A percentile compares a stretch with the other conserved stretches of the same genome.
phyloP scores from a whole-genome alignment of 2,113 vertebrate genomes.

The Porphyrio hochstetteri region DNA sequence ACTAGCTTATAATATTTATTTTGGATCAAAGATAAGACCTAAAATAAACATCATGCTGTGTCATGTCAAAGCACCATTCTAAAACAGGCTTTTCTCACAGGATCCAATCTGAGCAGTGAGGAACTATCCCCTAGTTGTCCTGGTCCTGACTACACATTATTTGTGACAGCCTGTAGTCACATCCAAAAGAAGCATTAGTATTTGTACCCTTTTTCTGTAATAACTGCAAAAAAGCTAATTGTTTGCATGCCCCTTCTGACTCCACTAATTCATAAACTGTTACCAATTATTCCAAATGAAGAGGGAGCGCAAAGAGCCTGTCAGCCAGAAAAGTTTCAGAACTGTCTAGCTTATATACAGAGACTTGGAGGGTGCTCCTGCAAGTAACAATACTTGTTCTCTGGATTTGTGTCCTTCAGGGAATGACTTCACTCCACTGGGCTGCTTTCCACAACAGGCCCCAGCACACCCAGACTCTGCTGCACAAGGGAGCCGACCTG shows the following conservation, averaged over 20 bases:
- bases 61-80: neutral
- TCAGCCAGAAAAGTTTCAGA: neutral
- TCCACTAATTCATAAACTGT: neutral
- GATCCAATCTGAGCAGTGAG: neutral
- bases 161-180: neutral
- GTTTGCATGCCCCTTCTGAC: neutral
- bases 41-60: neutral
- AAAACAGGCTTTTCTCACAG: neutral
- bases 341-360: neutral
- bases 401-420: constrained; percentile 71
- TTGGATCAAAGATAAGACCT: neutral
- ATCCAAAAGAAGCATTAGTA: neutral
- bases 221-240: neutral
- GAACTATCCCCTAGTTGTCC: fast-evolving
- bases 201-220: neutral
- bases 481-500: constrained; percentile 86
- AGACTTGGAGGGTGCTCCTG: neutral
- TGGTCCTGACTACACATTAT: neutral
- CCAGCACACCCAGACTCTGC: constrained; percentile 82
- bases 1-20: neutral
- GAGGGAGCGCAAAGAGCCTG: neutral
- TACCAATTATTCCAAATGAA: neutral
- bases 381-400: neutral
- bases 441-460: constrained; percentile 88
- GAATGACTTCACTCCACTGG: constrained; percentile 91